Evolutionary conservation across 2,113 vertebrate genomes (phyloP).

Genomic region (Myotis yumanensis): DNA sequence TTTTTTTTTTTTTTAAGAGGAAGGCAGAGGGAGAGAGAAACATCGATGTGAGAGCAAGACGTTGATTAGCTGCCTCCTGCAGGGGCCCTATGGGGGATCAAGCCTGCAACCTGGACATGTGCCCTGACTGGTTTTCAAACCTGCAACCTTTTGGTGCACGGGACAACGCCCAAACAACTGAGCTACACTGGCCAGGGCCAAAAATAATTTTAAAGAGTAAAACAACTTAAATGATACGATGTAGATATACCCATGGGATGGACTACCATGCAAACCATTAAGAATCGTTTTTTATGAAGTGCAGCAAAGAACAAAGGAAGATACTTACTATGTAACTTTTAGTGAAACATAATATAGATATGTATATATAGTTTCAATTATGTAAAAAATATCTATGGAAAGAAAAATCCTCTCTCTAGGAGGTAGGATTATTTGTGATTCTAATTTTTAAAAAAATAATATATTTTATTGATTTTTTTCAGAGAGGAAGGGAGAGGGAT

Average conservation of each 20-base stretch:
- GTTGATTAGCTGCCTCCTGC: background rate
- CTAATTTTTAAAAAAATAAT: constrained; percentile 40
- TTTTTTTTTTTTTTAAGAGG: background rate
- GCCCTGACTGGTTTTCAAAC: background rate
- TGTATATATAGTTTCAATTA: background rate
- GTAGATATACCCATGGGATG: background rate
- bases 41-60: background rate
- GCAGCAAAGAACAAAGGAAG: background rate
- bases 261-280: background rate
- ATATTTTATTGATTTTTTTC: too few relatives aligned
- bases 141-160: background rate
- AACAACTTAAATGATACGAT: background rate
- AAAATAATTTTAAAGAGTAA: constrained; percentile 3
- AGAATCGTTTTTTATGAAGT: background rate
- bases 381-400: background rate
- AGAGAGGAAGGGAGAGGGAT: too few relatives aligned
- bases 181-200: background rate
- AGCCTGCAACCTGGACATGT: background rate
- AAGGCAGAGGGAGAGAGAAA: background rate
- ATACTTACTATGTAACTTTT: background rate
- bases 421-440: background rate
- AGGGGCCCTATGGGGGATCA: background rate
- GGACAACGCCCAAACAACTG: background rate
- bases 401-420: background rate
- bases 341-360: background rate